These are phyloP conservation scores for Tetramorium alpestre DNA, from an alignment of 1,140 invertebrate species.

Conservation along the genomic window DNA sequence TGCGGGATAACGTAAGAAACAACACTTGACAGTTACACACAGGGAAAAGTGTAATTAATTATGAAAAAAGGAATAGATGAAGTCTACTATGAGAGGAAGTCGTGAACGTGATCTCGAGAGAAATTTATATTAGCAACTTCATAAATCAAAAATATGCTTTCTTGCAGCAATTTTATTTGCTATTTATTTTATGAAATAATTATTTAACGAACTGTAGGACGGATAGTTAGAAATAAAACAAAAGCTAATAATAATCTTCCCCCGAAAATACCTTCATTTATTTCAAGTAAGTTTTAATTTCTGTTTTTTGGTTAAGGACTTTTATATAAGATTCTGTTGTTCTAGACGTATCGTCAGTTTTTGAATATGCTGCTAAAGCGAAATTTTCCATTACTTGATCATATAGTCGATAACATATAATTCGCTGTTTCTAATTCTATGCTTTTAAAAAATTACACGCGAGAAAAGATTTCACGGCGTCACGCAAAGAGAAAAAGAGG, in stretches of 20 bases:
- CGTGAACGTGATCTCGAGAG: not conserved
- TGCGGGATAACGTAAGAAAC: not conserved
- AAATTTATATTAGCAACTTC: not conserved
- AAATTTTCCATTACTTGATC: not conserved
- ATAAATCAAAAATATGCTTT: not conserved
- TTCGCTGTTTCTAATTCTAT: not conserved
- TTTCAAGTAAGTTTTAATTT: not conserved
- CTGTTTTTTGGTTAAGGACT: not conserved
- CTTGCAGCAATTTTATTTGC: not conserved
- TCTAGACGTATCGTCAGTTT: not conserved
- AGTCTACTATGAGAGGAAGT: not conserved
- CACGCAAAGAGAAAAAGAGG: conserved; percentile 30
- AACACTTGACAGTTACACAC: not conserved
- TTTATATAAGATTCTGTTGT: not conserved
- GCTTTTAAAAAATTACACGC: conserved; percentile 13
- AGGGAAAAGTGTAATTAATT: not conserved
- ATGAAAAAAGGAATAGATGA: not conserved
- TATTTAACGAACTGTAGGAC: not conserved
- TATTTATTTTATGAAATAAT: not conserved
- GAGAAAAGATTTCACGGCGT: conserved; percentile 45
- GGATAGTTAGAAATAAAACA: not conserved
- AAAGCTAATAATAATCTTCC: not conserved
- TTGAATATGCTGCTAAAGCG: not conserved
- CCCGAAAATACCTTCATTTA: not conserved
- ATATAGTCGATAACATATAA: not conserved